Evolutionary conservation across 2,888 invertebrate species (phyloP).

Genomic region (Calliscelio sp.): DNA sequence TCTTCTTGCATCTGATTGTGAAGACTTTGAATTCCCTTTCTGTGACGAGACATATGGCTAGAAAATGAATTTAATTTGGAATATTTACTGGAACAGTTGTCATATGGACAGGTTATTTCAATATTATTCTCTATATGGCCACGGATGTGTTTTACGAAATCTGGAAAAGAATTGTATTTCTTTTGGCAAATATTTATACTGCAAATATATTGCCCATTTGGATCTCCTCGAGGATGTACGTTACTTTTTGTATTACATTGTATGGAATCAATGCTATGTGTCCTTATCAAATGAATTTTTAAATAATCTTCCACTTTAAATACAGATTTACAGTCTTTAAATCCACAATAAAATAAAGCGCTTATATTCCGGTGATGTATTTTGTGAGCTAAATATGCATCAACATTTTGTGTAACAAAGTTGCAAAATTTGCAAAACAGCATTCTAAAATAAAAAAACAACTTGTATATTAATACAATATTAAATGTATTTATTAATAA

Average conservation of each 20-base stretch:
- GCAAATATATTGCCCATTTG: no score
- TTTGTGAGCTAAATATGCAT: background rate
- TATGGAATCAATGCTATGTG: background rate
- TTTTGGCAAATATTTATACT: background rate
- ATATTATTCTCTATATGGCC: conserved; percentile 3
- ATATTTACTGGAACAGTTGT: background rate
- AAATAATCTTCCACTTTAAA: conserved; percentile 16
- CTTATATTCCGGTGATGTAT: background rate
- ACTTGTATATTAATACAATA: no score
- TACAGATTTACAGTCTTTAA: background rate
- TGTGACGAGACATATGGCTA: background rate
- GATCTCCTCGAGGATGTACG: no score
- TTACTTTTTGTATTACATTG: no score
- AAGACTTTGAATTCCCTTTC: no score
- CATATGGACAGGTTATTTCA: conserved; percentile 4
- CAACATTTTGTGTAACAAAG: background rate
- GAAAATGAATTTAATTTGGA: conserved; percentile 20
- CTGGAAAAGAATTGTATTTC: background rate
- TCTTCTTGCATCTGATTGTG: background rate
- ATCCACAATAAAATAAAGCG: conserved; percentile 20
- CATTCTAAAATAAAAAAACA: conserved; percentile 27
- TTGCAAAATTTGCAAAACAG: conserved; percentile 12
- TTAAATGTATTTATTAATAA: no score
- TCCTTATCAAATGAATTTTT: conserved; percentile 18
- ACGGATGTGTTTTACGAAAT: background rate